A percentile compares a stretch with the other conserved stretches of the same genome.
phyloP scores from a whole-genome alignment of 2,113 vertebrate genomes.

The Archilochus colubris region DNA sequence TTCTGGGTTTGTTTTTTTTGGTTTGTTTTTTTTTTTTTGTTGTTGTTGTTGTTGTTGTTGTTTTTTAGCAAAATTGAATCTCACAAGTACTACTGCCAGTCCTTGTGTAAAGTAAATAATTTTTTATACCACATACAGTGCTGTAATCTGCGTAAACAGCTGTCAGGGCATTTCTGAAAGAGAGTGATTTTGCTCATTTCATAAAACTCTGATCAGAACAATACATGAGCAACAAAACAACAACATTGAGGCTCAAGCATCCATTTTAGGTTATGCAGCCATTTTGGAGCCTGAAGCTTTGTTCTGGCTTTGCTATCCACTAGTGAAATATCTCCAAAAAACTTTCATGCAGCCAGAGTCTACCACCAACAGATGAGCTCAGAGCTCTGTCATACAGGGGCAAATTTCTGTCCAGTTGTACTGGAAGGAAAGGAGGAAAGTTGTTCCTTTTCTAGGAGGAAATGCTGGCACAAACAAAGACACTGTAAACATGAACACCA shows the following conservation, averaged over 20 bases:
- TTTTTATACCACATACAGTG: background rate
- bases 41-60: too few relatives aligned
- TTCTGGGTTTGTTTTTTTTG: background rate
- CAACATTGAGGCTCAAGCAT: background rate
- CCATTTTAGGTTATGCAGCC: background rate
- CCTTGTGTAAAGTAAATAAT: background rate
- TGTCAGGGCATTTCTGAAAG: background rate
- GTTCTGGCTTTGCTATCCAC: background rate
- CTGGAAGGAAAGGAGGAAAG: background rate
- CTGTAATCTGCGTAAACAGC: background rate
- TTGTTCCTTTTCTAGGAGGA: background rate
- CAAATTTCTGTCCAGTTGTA: background rate
- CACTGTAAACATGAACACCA: background rate
- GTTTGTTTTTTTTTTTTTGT: too few relatives aligned
- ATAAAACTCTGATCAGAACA: conserved; percentile 3
- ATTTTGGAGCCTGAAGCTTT: background rate
- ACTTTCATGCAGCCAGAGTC: background rate
- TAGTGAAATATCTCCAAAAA: background rate
- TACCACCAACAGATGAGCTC: background rate
- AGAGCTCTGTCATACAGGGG: background rate
- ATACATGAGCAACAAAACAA: background rate
- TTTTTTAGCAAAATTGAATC: background rate
- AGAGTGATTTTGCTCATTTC: background rate
- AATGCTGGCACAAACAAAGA: background rate
- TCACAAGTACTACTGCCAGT: background rate